A percentile compares a stretch with the other conserved stretches of the same genome.
Conservation (phyloP, 2,113 vertebrate genomes). For the Rhizomys pruinosus region DNA sequence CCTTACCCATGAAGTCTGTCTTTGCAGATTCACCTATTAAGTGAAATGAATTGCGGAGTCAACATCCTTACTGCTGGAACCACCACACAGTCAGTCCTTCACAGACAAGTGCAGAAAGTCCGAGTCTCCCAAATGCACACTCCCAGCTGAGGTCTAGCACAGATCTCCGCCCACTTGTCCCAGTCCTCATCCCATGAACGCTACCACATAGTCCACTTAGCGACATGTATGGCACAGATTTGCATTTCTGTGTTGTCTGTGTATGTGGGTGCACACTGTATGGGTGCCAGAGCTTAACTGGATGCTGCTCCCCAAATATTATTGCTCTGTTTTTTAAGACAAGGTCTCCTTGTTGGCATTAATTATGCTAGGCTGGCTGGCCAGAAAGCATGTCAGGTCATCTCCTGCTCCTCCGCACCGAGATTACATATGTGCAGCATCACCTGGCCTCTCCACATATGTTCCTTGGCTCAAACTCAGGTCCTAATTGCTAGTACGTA, state of each 20-base stretch:
- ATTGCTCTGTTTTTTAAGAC: background rate
- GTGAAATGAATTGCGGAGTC: background rate
- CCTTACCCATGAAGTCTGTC: background rate
- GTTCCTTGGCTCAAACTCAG: background rate
- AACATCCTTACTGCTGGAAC: background rate
- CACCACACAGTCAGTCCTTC: background rate
- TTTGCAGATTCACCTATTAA: background rate
- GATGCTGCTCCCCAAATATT: background rate
- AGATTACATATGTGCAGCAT: background rate
- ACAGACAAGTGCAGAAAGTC: rapidly evolving
- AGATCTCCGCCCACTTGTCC: rapidly evolving
- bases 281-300: background rate
- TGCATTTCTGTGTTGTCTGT: background rate
- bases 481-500: background rate
- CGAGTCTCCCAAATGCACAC: background rate
- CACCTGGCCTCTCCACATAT: background rate
- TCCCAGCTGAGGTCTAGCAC: background rate
- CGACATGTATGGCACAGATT: too few species aligned
- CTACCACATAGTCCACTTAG: background rate
- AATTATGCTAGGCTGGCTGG: background rate
- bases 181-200: too few species aligned
- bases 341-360: background rate
- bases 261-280: background rate
- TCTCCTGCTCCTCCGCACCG: too few species aligned
- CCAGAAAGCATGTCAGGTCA: background rate